Percentiles rank a stretch among this genome's conserved stretches.
phyloP scores from a whole-genome alignment of 2,888 invertebrate genomes.

The Lepidochrysops patricia region DNA sequence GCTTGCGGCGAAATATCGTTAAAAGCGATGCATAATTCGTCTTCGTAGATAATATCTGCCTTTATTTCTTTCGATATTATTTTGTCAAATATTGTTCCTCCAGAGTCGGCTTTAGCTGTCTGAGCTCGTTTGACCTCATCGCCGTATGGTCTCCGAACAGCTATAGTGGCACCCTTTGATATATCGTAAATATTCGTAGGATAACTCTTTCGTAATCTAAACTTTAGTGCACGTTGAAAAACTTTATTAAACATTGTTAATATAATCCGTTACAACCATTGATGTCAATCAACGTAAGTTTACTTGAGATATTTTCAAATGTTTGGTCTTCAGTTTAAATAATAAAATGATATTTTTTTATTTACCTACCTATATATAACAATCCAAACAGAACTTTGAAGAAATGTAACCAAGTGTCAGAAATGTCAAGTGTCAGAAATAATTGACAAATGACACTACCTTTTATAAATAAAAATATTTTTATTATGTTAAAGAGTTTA shows the following conservation, averaged over 20 bases:
- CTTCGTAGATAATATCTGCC: slow-evolving; percentile 87
- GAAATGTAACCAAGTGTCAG: too few species aligned
- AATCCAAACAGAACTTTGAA: too few species aligned
- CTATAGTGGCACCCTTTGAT: slow-evolving; percentile 54
- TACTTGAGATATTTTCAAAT: neutral
- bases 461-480: too few species aligned
- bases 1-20: slow-evolving; percentile 87
- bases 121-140: slow-evolving; percentile 62
- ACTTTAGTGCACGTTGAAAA: slow-evolving; percentile 60
- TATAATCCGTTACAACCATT: neutral
- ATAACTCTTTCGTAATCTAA: slow-evolving; percentile 58
- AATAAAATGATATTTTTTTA: too few species aligned
- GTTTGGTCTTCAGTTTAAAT: neutral
- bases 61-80: slow-evolving; percentile 86
- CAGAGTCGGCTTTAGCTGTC: slow-evolving; percentile 46
- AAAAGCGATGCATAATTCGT: slow-evolving; percentile 86
- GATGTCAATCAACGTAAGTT: neutral
- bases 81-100: slow-evolving; percentile 81
- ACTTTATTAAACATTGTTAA: slow-evolving; percentile 66
- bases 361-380: too few species aligned
- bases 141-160: slow-evolving; percentile 52
- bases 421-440: too few species aligned
- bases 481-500: too few species aligned
- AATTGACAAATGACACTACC: too few species aligned
- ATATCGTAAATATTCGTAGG: slow-evolving; percentile 66